These are phyloP conservation scores for Hydrocynus forskahlii DNA, from an alignment of 2,797 vertebrate genomes.

Conservation along the genomic window DNA sequence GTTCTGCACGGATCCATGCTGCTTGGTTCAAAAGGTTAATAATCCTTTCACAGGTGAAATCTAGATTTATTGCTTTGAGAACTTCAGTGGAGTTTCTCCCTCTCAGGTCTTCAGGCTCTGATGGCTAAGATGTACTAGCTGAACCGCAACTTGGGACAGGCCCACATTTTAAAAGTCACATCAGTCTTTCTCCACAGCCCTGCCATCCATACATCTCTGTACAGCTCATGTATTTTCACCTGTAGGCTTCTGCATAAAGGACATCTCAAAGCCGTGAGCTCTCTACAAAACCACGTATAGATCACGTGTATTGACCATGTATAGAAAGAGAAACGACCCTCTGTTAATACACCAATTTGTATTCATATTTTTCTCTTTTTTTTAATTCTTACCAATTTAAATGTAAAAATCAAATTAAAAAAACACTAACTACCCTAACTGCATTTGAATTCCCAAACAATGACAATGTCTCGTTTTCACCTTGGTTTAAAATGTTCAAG, in stretches of 20 bases:
- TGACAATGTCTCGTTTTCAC: not conserved
- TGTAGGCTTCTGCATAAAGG: not conserved
- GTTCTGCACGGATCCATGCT: too few relatives aligned
- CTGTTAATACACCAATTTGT: too few relatives aligned
- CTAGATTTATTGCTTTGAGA: not conserved
- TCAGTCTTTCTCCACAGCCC: not conserved
- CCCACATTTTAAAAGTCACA: conserved; percentile 8
- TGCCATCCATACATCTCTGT: not conserved
- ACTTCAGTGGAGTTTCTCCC: not conserved
- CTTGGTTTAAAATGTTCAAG: not conserved
- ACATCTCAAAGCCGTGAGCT: not conserved
- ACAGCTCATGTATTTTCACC: conserved; percentile 3
- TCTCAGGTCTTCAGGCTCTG: not conserved
- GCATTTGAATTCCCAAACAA: not conserved
- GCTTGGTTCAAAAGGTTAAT: too few relatives aligned
- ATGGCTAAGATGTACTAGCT: not conserved
- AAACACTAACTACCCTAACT: not conserved
- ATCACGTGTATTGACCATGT: not conserved
- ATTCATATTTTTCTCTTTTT: not conserved
- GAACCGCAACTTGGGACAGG: not conserved
- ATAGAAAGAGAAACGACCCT: not conserved
- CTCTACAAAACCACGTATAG: not conserved
- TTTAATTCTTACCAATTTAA: not conserved
- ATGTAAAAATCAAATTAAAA: conserved; percentile 6
- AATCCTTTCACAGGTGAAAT: not conserved